These are phyloP conservation scores for Arion vulgaris DNA, from an alignment of 1,140 invertebrate genomes.

Conservation along the genomic window DNA sequence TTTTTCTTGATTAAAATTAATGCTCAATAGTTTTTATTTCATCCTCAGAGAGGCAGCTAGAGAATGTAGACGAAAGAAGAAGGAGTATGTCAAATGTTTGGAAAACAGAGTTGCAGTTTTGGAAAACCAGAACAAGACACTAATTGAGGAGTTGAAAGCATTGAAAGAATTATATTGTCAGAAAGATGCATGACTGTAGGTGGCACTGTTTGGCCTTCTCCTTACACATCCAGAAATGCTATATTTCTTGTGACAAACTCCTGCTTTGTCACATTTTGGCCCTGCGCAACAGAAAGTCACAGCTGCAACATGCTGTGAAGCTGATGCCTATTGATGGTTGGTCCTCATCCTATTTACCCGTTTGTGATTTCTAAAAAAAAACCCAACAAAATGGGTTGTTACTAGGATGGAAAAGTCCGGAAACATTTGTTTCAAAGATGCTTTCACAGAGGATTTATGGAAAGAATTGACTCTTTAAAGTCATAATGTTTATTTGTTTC, in stretches of 20 bases:
- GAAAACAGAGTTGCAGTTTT: conserved; percentile 99
- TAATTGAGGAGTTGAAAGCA: conserved; percentile 99
- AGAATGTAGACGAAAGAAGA: conserved; percentile 99
- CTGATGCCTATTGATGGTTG: neutral
- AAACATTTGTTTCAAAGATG: neutral
- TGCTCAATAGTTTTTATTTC: neutral
- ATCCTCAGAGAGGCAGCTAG: conserved; percentile 92
- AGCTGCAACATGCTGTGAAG: neutral
- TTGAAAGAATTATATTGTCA: conserved; percentile 99
- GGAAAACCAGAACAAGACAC: conserved; percentile 99
- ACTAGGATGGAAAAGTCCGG: neutral
- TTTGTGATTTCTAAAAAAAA: neutral
- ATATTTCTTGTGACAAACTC: conserved; percentile 2
- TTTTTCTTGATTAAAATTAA: too few relatives aligned
- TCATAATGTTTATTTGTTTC: neutral
- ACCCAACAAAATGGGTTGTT: too few relatives aligned
- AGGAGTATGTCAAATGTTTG: conserved; percentile 99
- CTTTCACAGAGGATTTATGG: neutral
- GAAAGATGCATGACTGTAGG: conserved; percentile 66
- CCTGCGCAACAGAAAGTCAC: neutral
- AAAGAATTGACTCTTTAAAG: neutral
- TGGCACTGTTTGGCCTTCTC: neutral
- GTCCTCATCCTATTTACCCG: neutral
- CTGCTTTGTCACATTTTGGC: conserved; percentile 2
- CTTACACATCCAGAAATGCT: neutral